Base-by-base conservation (phyloP, 2,888 invertebrate genomes). In the Eilema caniola region DNA sequence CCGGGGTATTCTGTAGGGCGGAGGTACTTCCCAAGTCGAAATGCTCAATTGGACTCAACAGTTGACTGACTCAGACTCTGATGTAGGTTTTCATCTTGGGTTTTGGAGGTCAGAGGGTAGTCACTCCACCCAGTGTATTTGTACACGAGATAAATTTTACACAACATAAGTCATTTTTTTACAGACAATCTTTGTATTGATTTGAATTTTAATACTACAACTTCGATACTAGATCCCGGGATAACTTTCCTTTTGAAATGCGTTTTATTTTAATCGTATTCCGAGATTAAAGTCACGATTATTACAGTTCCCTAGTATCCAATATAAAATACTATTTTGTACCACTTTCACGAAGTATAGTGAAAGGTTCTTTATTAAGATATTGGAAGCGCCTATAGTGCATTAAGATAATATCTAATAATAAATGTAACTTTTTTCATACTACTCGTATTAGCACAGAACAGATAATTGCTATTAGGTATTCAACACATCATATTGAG, bases 331-430 rank as follows among this genome's bases (percentile, higher is more conserved):
- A 14, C 23, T 33, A 11, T 81, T 80, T 63, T 70, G 80, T 62
- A 47, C 31, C 31, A 78, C 82, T 83, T 81, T 81, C 79, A 57
- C 81, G 33, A 71, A 62, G 60, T 73, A 25, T 28, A 71, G 81
- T 83, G 81, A 81, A 81, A 81, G 83, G 83, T 53, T 12, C 28
- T 67, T 76, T 71, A 65, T 78, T 73, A 75, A 74, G 74, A 62
- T 69, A 74, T 64, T 76, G 81, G 83, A 72, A 71, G 69, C 60
- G 72, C 75, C 72, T 56, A 66, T 14, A 59, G 5, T 59, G 24
- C 25, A 59, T 59, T 59, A 14, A 59, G 24, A 57, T 57, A 10
- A 57, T 10, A 57, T 28, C n/a, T n/a, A 33, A 33, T 33, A 24
- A n/a, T 37, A 11, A 37, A 37, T 23, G 0, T 14, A 57, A 12